These are phyloP conservation scores for Hemicrepidius hirtus DNA, from an alignment of 2,888 invertebrate genomes.

Conservation along the genomic window DNA sequence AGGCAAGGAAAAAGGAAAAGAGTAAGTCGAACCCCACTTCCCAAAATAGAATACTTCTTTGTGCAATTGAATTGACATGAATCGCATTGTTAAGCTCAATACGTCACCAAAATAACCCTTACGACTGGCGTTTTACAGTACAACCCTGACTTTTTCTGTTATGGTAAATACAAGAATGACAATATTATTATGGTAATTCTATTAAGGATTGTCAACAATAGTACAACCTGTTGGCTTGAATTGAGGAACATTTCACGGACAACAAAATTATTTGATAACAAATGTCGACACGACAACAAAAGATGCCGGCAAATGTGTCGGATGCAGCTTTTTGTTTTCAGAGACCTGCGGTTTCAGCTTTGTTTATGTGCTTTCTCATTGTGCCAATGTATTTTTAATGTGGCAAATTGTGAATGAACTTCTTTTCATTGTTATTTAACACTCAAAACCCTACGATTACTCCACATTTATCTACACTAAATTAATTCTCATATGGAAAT, in stretches of 20 bases:
- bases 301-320: conserved; percentile 65
- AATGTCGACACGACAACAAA: conserved; percentile 68
- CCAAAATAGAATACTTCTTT: conserved; percentile 66
- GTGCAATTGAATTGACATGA: conserved; percentile 69
- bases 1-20: conserved; percentile 48
- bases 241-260: conserved; percentile 70
- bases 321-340: conserved; percentile 64
- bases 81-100: conserved; percentile 67
- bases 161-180: conserved; percentile 72
- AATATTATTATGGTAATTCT: conserved; percentile 73
- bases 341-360: conserved; percentile 62
- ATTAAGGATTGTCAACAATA: conserved; percentile 71
- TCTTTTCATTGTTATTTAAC: conserved; percentile 42
- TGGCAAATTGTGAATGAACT: conserved; percentile 64
- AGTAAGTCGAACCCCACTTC: conserved; percentile 62
- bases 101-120: conserved; percentile 68
- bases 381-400: conserved; percentile 65
- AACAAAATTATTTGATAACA: conserved; percentile 72
- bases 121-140: conserved; percentile 61
- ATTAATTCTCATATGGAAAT: not conserved
- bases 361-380: conserved; percentile 62
- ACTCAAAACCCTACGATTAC: conserved; percentile 30
- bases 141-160: conserved; percentile 67
- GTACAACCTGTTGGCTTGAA: conserved; percentile 71
- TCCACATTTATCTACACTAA: conserved; percentile 13